Conservation (phyloP, 2,797 vertebrate genomes). For the Carcharodon carcharias region DNA sequence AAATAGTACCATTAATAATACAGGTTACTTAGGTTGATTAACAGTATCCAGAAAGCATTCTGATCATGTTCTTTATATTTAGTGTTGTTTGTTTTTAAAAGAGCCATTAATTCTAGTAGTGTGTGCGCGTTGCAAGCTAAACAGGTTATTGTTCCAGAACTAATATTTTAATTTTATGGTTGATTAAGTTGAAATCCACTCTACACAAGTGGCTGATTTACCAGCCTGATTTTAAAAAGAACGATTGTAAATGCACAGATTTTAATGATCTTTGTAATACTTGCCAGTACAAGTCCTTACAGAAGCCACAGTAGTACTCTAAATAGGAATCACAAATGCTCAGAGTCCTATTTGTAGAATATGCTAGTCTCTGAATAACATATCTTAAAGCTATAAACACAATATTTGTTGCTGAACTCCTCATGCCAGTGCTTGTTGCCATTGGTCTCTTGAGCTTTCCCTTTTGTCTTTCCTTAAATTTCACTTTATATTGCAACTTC, state of each 20-base stretch:
- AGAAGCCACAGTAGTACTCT: background rate
- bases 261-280: background rate
- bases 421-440: slow-evolving; percentile 62
- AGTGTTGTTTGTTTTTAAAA: no score
- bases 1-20: background rate
- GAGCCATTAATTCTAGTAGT: background rate
- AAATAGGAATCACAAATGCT: background rate
- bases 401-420: slow-evolving; percentile 49
- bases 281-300: background rate
- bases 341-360: background rate
- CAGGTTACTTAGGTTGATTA: background rate
- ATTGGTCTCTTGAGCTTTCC: slow-evolving; percentile 70
- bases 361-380: background rate
- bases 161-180: background rate
- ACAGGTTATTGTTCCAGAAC: background rate
- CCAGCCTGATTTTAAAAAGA: background rate
- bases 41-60: no score
- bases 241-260: background rate
- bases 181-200: background rate
- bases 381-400: background rate
- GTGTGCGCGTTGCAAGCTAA: background rate
- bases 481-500: slow-evolving; percentile 45
- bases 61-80: no score
- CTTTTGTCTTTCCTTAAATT: slow-evolving; percentile 89
- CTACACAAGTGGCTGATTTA: background rate